Evolutionary conservation across 2,888 invertebrate species (phyloP).

Genomic region (Drosophila kokeensis): DNA sequence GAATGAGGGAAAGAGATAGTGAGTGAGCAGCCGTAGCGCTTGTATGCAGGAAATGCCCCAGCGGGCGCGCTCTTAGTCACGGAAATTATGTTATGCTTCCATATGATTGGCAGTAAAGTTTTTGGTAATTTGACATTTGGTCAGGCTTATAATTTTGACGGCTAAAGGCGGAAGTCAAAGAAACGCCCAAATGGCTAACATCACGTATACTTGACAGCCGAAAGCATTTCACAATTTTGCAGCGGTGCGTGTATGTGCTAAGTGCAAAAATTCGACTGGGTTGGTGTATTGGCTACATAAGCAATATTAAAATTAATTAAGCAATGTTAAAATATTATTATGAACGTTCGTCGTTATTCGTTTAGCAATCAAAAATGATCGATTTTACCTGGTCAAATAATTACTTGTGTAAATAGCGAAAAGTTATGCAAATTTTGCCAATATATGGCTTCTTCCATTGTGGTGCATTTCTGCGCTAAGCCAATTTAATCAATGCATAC

Average conservation of each 20-base stretch:
- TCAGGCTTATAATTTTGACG: slow-evolving; percentile 39
- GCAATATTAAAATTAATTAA: not conserved
- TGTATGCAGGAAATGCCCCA: slow-evolving; percentile 49
- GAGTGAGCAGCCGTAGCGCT: not conserved
- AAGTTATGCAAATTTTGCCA: not conserved
- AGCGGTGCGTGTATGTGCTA: slow-evolving; percentile 16
- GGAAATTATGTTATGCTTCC: slow-evolving; percentile 46
- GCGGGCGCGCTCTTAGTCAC: slow-evolving; percentile 14
- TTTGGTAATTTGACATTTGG: slow-evolving; percentile 64
- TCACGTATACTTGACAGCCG: slow-evolving; percentile 26
- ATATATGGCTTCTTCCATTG: not conserved
- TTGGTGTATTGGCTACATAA: slow-evolving; percentile 8
- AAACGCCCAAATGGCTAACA: slow-evolving; percentile 5
- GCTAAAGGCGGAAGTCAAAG: slow-evolving; percentile 50
- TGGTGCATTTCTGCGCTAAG: not conserved
- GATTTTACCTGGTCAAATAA: not conserved
- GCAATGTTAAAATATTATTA: not conserved
- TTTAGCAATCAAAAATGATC: not conserved
- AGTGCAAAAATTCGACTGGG: not conserved
- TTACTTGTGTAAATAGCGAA: not conserved
- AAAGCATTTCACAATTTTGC: not conserved
- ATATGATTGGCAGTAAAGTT: slow-evolving; percentile 46
- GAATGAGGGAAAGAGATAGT: not conserved
- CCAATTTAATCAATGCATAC: slow-evolving; percentile 24
- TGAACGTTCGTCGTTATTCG: not conserved